Base-by-base conservation (phyloP, 2,888 invertebrate genomes). In the Notocelia uddmanniana region DNA sequence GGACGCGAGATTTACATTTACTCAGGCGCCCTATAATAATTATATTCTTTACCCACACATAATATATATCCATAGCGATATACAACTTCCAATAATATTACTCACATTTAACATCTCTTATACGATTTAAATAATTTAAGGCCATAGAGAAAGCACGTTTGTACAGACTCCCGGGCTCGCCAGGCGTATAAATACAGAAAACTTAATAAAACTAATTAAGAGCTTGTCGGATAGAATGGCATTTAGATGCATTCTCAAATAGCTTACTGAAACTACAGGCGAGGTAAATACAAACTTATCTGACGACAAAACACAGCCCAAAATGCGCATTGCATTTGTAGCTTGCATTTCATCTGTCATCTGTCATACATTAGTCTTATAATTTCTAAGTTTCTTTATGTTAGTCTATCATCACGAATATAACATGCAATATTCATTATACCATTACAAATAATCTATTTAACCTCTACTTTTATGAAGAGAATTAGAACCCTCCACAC, bases 51-150 rank as follows among this genome's bases (percentile, higher is more conserved):
- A 50, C 19, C 50, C 19, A 50, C 8, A 50, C 19, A 19, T 3
- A 10, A 11, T 2, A 55, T n/a, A 54, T 54, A 54, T 18, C 19
- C 31, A 55, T 55, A 18, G 55, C 55, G 31, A 55, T 55, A 55
- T 10, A 55, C 31, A 55, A 55, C 55, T 31, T 31, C 31, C 31
- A 31, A 37, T 58, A 58, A 58, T 18, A 45, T 26, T 48, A 41
- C 3, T n/a, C 45, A 48, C 6, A 62, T 62, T 50, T 19, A 48
- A 62, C 62, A 31, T 48, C 48, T 18, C 18, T 59, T 59, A 21
- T 62, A 50, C 23, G 23, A 62, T 62, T 11, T 31, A 31, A 31
- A 62, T 62, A 48, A 62, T 63, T 23, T 63, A 63, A 63, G 63
- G 63, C 63, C 31, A 52, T 63, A 63, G 9, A 52, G 11, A 63